Base-by-base conservation (phyloP, 2,888 invertebrate genomes). In the Copidosoma aretas region DNA sequence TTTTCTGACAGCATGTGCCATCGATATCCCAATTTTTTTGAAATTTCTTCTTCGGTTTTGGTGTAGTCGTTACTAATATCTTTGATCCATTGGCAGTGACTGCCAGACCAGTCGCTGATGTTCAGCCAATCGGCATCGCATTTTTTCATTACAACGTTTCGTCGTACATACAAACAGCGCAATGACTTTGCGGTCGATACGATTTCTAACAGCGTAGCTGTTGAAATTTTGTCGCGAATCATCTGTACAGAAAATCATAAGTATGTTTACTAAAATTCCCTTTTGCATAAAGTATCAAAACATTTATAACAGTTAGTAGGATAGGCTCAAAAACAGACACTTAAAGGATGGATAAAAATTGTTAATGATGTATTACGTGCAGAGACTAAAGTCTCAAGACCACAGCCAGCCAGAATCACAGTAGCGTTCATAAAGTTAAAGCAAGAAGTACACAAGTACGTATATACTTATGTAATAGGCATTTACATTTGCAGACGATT, bases 171-270 rank as follows among this genome's bases (percentile, higher is more conserved):
- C 1, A 93, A 84, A 64, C 86, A 85, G 22, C 86, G 86, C 64
- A 93, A 83, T 73, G 88, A 88, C 76, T 87, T 88, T 0, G 89
- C 90, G 1, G 89, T 88, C 58, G 86, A 86, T 0, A 90, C 92
- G 54, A 93, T 84, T 17, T 93, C 85, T 53, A 94, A 83, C 19
- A 93, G 86, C 0, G 93, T 93, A 0, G 91, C 87, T 1, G 93
- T 92, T 5, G 93, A 93, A 67, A 94, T 87, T 76, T 91, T 87
- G 80, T 94, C 93, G 10, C 92, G 88, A 32, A 93, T 86, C 74
- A 91, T 84, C 91, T 91, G 77, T 14, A 74, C 8, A 32, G 8
- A 32, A 32, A 32, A 32, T 32, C 8, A 32, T 32, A 32, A 32
- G 32, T 32, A 32, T 32, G 32, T 8, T 32, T 32, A 32, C 32